These are phyloP conservation scores for Pegoplata infirma DNA, from an alignment of 2,888 invertebrate species.

Conservation along the genomic window DNA sequence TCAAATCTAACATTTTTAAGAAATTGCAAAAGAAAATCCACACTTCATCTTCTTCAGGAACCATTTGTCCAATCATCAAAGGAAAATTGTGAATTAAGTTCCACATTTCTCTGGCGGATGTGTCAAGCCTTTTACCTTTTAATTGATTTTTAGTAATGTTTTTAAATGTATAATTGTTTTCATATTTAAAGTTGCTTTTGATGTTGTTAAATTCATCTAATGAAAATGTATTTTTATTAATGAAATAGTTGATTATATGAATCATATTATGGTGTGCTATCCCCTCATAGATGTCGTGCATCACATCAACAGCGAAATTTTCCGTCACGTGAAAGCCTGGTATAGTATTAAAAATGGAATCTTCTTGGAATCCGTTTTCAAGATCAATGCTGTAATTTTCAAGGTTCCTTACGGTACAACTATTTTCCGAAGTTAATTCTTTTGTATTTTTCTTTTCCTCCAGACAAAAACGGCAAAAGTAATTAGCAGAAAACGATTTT, in stretches of 20 bases:
- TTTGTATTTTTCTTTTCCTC: background rate
- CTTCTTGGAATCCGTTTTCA: conserved; percentile 20
- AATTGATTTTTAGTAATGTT: no score
- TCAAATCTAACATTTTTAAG: no score
- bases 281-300: conserved; percentile 53
- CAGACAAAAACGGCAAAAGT: no score
- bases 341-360: conserved; percentile 39
- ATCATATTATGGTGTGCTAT: conserved; percentile 35
- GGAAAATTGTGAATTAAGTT: no score
- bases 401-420: conserved; percentile 9
- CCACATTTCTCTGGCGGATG: no score
- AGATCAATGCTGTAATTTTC: conserved; percentile 4
- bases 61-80: no score
- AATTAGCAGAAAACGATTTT: no score
- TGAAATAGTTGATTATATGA: conserved; percentile 45
- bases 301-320: conserved; percentile 51
- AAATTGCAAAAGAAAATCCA: no score
- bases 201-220: conserved; percentile 38
- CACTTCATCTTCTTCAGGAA: no score
- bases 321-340: conserved; percentile 45
- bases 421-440: conserved; percentile 25
- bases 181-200: no score
- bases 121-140: no score
- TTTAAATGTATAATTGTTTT: no score
- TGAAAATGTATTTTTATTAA: conserved; percentile 43